Base-by-base conservation (phyloP, 2,113 vertebrate species). In the Peucedramus taeniatus region DNA sequence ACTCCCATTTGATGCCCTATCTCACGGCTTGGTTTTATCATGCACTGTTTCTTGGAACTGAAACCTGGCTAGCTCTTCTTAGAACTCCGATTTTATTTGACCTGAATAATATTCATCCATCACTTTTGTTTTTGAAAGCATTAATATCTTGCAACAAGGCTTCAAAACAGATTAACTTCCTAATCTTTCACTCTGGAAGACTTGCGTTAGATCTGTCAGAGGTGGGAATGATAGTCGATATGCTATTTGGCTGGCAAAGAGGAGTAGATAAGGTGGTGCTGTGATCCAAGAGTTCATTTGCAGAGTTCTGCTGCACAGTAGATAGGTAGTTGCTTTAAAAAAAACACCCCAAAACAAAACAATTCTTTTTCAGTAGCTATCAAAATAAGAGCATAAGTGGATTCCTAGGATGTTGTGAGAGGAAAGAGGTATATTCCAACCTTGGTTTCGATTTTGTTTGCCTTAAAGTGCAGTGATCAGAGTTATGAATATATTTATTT, bases 151-250 rank as follows among this genome's bases (percentile, higher is more conserved):
- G 53, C 40, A 94, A 70, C 53, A 92, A 72, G 45, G 70, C 70
- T 92, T 96, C 96, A 93, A 40, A 95, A 68, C 88, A 54, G 79
- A 88, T 97, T 94, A 94, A 53, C 42, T 83, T 88, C n/a, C 75
- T 93, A 90, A 95, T 97, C 88, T 93, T 90, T 96, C 88, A 91
- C 85, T 91, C 45, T 50, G 75, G 75, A 75, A 95, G 82, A 31
- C 54, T 63, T 49, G 39, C 37, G 82, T 57, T 93, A 45, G 75
- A 72, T 49, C 71, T 90, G 75, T 92, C 88, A 83, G n/a, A 92
- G 82, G 75, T 93, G 86, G 92, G 63, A 77, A 61, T 45, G 54
- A 45, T 56, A 80, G 82, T 94, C 92, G 85, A 83, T 97, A 95
- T 80, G 66, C 85, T 92, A 92, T 93, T 96, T 81, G 24, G 23